Percentiles rank a stretch among this genome's conserved stretches.
Conservation (phyloP, 2,113 vertebrate genomes). For the Cheirogaleus medius region DNA sequence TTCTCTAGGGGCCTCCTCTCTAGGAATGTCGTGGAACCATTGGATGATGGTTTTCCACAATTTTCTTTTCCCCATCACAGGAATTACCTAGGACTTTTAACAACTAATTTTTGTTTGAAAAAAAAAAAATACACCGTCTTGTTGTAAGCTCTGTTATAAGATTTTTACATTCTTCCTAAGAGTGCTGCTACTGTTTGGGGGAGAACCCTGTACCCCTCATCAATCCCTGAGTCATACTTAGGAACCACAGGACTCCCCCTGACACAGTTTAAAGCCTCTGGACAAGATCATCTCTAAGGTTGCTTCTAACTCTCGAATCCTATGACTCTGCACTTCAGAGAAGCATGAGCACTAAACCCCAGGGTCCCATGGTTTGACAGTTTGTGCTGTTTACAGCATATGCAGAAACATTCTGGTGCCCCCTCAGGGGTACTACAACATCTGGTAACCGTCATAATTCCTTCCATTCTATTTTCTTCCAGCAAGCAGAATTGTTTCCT, state of each 20-base stretch:
- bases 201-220: neutral
- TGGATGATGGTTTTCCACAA: neutral
- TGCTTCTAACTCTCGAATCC: neutral
- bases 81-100: neutral
- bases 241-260: neutral
- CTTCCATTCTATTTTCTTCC: constrained; percentile 48
- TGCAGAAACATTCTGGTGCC: neutral
- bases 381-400: constrained; percentile 11
- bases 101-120: neutral
- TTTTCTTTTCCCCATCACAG: neutral
- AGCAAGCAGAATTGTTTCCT: constrained; percentile 60
- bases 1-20: neutral
- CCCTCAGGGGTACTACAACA: constrained; percentile 24
- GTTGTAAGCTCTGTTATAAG: neutral
- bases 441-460: constrained; percentile 57
- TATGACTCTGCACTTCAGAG: neutral
- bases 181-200: neutral
- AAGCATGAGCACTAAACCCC: neutral
- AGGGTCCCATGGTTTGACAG: constrained; percentile 18
- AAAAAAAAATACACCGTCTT: neutral
- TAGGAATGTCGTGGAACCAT: neutral
- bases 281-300: neutral
- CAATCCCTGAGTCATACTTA: neutral
- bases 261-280: neutral
- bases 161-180: neutral